A percentile compares a stretch with the other conserved stretches of the same genome.
Conservation (phyloP, 2,888 invertebrate species). For the Pyrgus malvae region DNA sequence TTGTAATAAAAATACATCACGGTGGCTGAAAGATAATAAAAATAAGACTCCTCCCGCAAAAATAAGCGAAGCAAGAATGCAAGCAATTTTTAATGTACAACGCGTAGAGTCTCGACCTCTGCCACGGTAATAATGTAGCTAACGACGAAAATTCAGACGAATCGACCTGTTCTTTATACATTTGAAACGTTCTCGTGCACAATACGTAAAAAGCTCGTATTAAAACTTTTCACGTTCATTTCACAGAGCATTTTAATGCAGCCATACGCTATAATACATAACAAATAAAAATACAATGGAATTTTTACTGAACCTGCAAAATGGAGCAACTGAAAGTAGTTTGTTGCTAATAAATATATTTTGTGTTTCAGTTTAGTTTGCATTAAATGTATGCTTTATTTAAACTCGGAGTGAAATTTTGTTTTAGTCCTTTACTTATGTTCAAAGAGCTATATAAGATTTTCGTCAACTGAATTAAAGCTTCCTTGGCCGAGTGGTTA, state of each 20-base stretch:
- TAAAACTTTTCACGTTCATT: not conserved
- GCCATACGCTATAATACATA: not conserved
- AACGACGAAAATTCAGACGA: slow-evolving; percentile 53
- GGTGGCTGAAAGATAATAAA: slow-evolving; percentile 54
- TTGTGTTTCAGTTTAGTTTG: not conserved
- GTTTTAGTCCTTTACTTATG: too few species aligned
- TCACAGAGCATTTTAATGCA: slow-evolving; percentile 4
- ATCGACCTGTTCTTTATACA: slow-evolving; percentile 43
- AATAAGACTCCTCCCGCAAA: slow-evolving; percentile 60
- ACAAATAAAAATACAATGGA: not conserved
- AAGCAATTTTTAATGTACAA: slow-evolving; percentile 79
- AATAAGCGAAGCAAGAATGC: slow-evolving; percentile 70
- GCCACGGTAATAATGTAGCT: slow-evolving; percentile 59
- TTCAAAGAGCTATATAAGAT: too few species aligned
- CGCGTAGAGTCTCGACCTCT: slow-evolving; percentile 50
- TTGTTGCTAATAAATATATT: not conserved
- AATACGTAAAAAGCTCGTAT: slow-evolving; percentile 1
- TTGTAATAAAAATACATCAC: slow-evolving; percentile 48
- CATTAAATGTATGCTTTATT: too few species aligned
- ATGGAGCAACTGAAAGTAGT: not conserved
- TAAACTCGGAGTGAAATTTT: too few species aligned
- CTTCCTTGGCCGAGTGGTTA: too few species aligned
- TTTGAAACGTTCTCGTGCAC: slow-evolving; percentile 19
- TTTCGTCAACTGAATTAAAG: too few species aligned
- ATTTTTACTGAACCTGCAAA: not conserved